Percentiles rank a stretch among this genome's conserved stretches.
Evolutionary conservation across 2,797 vertebrate species (phyloP).

Genomic region (Phalanger gymnotis): DNA sequence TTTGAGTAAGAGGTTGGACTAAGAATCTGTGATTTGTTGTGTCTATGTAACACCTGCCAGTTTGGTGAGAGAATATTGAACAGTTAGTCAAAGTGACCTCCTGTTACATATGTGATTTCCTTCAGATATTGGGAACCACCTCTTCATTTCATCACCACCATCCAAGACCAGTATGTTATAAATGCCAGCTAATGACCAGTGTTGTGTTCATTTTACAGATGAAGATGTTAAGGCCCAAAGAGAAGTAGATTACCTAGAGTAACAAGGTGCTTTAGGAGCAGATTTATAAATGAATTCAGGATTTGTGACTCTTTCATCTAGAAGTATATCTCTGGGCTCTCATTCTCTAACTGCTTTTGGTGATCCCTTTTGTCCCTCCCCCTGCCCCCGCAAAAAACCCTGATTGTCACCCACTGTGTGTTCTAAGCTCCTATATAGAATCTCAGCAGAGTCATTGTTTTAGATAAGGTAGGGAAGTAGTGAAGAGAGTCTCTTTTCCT

Average conservation of each 20-base stretch:
- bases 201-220: slow-evolving; percentile 29
- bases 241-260: not conserved
- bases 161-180: not conserved
- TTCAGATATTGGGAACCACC: not conserved
- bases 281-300: slow-evolving; percentile 55
- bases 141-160: not conserved
- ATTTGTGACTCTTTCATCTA: slow-evolving; percentile 58
- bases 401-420: slow-evolving; percentile 77
- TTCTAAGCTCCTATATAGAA: slow-evolving; percentile 79
- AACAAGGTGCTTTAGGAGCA: slow-evolving; percentile 14
- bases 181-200: not conserved
- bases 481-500: slow-evolving; percentile 74
- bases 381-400: not conserved
- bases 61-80: not conserved
- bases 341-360: slow-evolving; percentile 73
- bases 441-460: slow-evolving; percentile 80
- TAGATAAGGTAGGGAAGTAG: slow-evolving; percentile 78
- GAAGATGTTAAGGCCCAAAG: slow-evolving; percentile 14
- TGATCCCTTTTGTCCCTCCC: slow-evolving; percentile 65
- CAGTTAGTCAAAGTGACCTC: not conserved
- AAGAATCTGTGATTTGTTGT: not conserved
- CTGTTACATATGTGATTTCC: not conserved
- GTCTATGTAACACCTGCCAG: not conserved
- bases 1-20: not conserved
- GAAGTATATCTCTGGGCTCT: slow-evolving; percentile 67